These are phyloP conservation scores for Etia nguti DNA, from an alignment of 2,113 vertebrate genomes.

Conservation along the genomic window DNA sequence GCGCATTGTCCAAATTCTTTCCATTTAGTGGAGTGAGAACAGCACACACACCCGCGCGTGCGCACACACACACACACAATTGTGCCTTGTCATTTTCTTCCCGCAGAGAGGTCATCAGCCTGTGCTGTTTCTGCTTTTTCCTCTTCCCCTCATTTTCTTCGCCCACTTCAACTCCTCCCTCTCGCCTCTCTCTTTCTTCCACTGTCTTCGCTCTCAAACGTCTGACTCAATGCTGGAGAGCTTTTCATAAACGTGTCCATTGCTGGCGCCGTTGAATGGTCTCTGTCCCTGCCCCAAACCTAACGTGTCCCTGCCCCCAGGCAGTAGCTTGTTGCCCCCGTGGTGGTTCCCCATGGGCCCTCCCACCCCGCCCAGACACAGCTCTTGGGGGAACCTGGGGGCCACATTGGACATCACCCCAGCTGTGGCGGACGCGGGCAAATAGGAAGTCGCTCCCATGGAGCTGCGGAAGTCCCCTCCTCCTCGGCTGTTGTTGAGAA, in stretches of 20 bases:
- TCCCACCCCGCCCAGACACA: constrained; percentile 76
- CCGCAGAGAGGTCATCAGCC: constrained; percentile 16
- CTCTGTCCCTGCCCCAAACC: constrained; percentile 80
- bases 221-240: constrained; percentile 99
- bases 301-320: constrained; percentile 72
- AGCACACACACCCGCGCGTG: background rate
- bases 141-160: constrained; percentile 17
- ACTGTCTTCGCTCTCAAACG: constrained; percentile 82
- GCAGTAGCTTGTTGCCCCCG: constrained; percentile 67
- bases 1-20: constrained; percentile 39
- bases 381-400: constrained; percentile 91
- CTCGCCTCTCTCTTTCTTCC: background rate
- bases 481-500: constrained; percentile 86
- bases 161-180: constrained; percentile 37
- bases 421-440: constrained; percentile 78
- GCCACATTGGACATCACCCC: constrained; percentile 77
- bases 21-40: constrained; percentile 20
- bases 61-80: background rate
- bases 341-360: constrained; percentile 74
- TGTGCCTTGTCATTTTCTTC: constrained; percentile 30
- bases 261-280: constrained; percentile 98
- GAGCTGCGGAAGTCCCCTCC: constrained; percentile 95
- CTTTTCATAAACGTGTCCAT: constrained; percentile 99
- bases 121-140: background rate
- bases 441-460: constrained; percentile 91